Evolutionary conservation across 1,140 invertebrate genomes (phyloP).

Genomic region (Lepidostoma basale): DNA sequence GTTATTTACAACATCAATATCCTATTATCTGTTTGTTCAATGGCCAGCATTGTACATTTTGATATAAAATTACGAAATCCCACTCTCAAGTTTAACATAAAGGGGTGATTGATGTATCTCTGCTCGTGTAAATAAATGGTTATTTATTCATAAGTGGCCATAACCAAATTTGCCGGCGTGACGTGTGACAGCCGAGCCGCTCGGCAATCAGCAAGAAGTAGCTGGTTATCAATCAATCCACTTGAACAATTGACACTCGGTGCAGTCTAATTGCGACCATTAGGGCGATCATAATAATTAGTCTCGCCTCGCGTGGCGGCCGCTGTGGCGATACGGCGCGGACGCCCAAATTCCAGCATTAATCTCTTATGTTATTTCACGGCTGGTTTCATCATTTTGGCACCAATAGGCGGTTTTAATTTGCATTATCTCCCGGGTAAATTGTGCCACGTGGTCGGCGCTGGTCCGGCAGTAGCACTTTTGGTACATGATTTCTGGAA

Average conservation of each 20-base stretch:
- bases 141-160: too few relatives aligned
- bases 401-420: conserved; percentile 34
- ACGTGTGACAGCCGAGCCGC: too few relatives aligned
- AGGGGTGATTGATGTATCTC: too few relatives aligned
- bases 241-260: conserved; percentile 8
- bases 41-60: too few relatives aligned
- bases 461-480: neutral
- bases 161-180: too few relatives aligned
- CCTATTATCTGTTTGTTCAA: too few relatives aligned
- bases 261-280: neutral
- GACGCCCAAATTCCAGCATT: neutral
- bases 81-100: too few relatives aligned
- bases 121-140: too few relatives aligned
- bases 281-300: conserved; percentile 12
- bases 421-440: conserved; percentile 7
- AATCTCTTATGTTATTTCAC: conserved; percentile 31
- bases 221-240: conserved; percentile 4
- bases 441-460: neutral
- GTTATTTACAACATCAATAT: too few relatives aligned
- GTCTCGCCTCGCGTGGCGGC: neutral
- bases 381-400: conserved; percentile 25
- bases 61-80: too few relatives aligned
- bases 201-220: conserved; percentile 2
- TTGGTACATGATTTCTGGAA: neutral
- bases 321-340: too few relatives aligned